Evolutionary conservation across 2,888 invertebrate genomes (phyloP), one percentile per base, ranked within the genome.

Genomic region (Sesia bembeciformis): DNA sequence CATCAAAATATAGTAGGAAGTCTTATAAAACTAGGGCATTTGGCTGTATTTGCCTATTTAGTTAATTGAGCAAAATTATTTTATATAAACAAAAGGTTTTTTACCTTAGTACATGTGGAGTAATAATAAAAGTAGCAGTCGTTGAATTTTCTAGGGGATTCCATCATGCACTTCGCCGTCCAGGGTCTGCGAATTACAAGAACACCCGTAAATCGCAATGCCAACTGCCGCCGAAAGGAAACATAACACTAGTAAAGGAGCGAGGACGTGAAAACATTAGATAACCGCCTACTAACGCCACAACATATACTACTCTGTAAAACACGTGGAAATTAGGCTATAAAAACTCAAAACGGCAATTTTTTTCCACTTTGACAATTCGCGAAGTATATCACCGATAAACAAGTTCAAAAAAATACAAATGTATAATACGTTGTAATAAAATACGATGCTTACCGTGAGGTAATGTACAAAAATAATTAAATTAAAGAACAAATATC

Each of bases 41-140:
- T 23, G 2, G 23, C 2, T 23, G 23, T 23, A 23, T 23, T 23
- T 23, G 2, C 23, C 23, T 23, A 23, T 23, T 23, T 23, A 23
- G 23, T 23, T 23, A 23, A 23, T 23, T 23, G 23, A 23, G 23
- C 23, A 23, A 23, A 23, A 23, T 23, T 23, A 23, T 23, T 23
- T 23, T 23, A 42, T 42, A 42, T 6, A 42, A 42, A 42, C 5
- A 6, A 42, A 6, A 42, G 42, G 42, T 49, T 7, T 7, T 8
- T 86, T 87, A 96, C 96, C 93, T 96, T 96, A 61, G 93, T 93
- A 80, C 96, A 96, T 60, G 94, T 94, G 56, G 96, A 96, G 78
- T 96, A 96, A 79, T 95, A 96, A 84, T 93, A 96, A 90, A 96
- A 96, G 84, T 96, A 96, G 84, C 96, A 96, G 82, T 96, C 96